Conservation (phyloP, 2,797 vertebrate genomes). For the Pseudochromis fuscus region DNA sequence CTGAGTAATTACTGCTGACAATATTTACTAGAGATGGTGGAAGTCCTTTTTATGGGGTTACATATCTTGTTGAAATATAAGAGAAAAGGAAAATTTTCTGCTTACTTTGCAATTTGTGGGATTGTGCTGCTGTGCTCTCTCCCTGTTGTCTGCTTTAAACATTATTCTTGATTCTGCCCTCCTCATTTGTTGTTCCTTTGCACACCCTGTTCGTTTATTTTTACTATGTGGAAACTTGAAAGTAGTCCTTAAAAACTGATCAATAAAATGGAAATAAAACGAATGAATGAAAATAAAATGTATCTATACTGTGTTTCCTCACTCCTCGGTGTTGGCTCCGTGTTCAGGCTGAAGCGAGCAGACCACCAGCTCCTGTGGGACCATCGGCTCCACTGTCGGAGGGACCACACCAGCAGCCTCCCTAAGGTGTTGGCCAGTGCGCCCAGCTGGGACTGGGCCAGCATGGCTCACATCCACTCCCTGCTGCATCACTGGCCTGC, state of each 20-base stretch:
- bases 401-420: constrained; percentile 87
- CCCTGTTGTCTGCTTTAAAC: not conserved
- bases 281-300: too few relatives aligned
- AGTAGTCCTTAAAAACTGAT: too few relatives aligned
- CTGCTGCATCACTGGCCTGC: constrained; percentile 91
- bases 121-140: not conserved
- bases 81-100: too few relatives aligned
- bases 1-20: not conserved
- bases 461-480: constrained; percentile 91
- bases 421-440: constrained; percentile 93
- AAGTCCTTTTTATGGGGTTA: not conserved
- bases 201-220: not conserved
- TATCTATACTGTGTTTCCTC: not conserved
- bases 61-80: not conserved
- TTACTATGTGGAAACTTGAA: too few relatives aligned
- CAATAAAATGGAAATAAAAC: too few relatives aligned
- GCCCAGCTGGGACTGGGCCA: constrained; percentile 95
- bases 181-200: not conserved
- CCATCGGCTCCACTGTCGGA: constrained; percentile 88
- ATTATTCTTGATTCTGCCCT: not conserved
- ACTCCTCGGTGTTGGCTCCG: not conserved
- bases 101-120: not conserved
- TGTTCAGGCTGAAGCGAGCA: constrained; percentile 89
- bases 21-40: not conserved
- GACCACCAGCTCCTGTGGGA: constrained; percentile 97